phyloP scores from a whole-genome alignment of 2,113 vertebrate species.

The Poecilia latipinna region DNA sequence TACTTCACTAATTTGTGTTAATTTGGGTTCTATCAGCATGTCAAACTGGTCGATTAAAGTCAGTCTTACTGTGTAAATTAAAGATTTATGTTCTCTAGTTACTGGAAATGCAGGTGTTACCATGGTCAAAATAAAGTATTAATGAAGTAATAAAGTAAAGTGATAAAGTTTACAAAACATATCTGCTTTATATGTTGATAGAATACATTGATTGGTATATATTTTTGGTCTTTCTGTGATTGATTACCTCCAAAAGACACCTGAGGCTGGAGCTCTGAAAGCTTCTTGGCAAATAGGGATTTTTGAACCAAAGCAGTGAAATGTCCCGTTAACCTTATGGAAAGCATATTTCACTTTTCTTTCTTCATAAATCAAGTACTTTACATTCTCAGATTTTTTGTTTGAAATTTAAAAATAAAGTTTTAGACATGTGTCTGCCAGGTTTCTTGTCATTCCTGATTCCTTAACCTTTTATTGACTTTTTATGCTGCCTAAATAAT shows the following conservation, averaged over 20 bases:
- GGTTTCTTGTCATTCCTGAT: background rate
- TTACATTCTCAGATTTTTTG: background rate
- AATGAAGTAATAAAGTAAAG: too few relatives aligned
- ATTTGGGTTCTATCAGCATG: background rate
- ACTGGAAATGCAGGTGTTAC: background rate
- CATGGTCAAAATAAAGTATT: background rate
- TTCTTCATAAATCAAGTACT: too few relatives aligned
- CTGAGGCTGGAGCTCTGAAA: constrained; percentile 16
- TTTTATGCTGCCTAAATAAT: background rate
- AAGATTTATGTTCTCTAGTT: too few relatives aligned
- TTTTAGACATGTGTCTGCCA: background rate
- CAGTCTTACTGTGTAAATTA: too few relatives aligned
- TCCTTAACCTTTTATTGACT: background rate
- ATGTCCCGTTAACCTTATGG: background rate
- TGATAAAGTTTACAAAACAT: too few relatives aligned
- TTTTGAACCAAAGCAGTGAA: background rate
- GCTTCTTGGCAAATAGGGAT: constrained; percentile 23
- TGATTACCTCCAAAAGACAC: too few relatives aligned
- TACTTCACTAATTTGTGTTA: too few relatives aligned
- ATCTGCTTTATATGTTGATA: too few relatives aligned
- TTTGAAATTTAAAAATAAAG: background rate
- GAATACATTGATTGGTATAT: too few relatives aligned
- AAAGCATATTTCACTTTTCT: background rate
- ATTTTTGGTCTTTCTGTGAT: constrained; percentile 4
- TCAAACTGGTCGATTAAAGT: too few relatives aligned